Percentiles rank a stretch among this genome's conserved stretches.
Evolutionary conservation across 2,797 vertebrate species (phyloP).

Genomic region (Sardinella longiceps): DNA sequence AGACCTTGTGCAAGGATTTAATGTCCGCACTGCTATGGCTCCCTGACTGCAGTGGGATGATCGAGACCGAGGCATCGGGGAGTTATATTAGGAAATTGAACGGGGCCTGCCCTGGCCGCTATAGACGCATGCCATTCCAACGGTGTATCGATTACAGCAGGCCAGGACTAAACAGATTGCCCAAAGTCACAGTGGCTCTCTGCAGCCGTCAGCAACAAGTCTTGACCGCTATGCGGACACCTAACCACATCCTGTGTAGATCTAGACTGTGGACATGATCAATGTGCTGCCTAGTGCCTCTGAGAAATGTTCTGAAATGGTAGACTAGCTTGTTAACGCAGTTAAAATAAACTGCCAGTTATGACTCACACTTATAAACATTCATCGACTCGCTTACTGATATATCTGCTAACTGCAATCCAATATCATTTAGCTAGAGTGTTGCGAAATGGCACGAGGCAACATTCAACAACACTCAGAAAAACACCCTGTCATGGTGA

Average conservation of each 20-base stretch:
- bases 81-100: constrained; percentile 30
- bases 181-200: constrained; percentile 10
- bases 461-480: background rate
- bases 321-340: background rate
- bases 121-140: constrained; percentile 31
- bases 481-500: background rate
- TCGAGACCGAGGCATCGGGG: background rate
- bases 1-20: background rate
- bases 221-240: background rate
- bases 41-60: background rate
- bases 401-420: background rate
- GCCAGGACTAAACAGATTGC: constrained; percentile 5
- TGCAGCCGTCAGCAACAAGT: constrained; percentile 5
- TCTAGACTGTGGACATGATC: background rate
- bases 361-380: background rate
- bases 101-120: background rate
- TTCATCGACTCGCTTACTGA: background rate
- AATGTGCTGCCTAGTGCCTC: background rate
- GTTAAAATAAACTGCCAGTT: too few species aligned
- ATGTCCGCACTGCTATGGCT: background rate
- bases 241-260: background rate
- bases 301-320: background rate
- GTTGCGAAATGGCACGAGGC: background rate
- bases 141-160: constrained; percentile 34
- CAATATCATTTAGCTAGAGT: background rate